phyloP scores from a whole-genome alignment of 1,140 invertebrate genomes.

The Halesus radiatus region DNA sequence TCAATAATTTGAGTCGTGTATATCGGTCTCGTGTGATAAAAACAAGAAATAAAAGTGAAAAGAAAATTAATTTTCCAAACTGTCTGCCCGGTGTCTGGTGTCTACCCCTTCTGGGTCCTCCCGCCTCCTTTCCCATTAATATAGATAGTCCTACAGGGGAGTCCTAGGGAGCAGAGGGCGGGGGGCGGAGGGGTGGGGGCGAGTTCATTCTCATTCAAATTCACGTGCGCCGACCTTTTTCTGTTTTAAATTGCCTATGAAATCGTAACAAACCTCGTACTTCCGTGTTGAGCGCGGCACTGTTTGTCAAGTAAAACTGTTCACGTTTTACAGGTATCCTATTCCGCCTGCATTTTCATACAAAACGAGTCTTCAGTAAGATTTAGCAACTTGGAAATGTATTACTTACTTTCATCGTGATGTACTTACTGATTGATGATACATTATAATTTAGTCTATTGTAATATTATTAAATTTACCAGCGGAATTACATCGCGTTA shows the following conservation, averaged over 20 bases:
- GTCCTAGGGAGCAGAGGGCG: not conserved
- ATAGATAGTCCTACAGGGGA: slow-evolving; percentile 10
- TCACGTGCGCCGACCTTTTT: slow-evolving; percentile 27
- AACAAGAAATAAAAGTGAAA: not conserved
- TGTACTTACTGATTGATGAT: too few relatives aligned
- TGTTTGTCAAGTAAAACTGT: slow-evolving; percentile 4
- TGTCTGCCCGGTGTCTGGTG: slow-evolving; percentile 29
- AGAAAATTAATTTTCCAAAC: slow-evolving; percentile 29
- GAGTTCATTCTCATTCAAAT: slow-evolving; percentile 31
- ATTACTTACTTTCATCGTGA: too few relatives aligned
- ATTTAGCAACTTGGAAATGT: not conserved
- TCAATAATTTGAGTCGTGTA: too few relatives aligned
- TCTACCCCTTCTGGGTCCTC: not conserved
- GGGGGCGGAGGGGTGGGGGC: not conserved
- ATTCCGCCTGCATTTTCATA: not conserved
- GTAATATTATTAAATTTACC: too few relatives aligned
- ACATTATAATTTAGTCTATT: too few relatives aligned
- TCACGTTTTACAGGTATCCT: not conserved
- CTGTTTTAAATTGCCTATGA: slow-evolving; percentile 30
- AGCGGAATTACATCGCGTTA: too few relatives aligned
- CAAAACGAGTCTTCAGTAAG: not conserved
- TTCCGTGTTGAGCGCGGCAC: not conserved
- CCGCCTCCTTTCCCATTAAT: slow-evolving; percentile 25
- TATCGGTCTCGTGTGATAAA: not conserved
- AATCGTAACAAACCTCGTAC: slow-evolving; percentile 16